Evolutionary conservation across 37 sponge, comb jelly and placozoan species (phyloP).

Genomic region (Theonella swinhoei): DNA sequence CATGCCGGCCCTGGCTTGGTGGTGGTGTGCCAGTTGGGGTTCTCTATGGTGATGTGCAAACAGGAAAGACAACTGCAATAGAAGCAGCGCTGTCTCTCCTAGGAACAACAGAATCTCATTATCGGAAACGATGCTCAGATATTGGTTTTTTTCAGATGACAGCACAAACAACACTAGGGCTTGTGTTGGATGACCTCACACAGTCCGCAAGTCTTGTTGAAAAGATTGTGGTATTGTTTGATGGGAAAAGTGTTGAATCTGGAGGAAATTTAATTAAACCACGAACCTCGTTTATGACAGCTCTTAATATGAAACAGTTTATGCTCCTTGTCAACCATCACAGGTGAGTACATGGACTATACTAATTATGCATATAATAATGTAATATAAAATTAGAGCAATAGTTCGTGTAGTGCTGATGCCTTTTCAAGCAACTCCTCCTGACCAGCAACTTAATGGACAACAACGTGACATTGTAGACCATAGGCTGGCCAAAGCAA

Average conservation of each 20-base stretch:
- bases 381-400: not conserved
- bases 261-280: not conserved
- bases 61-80: not conserved
- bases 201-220: not conserved
- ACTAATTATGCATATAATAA: not conserved
- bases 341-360: not conserved
- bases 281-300: not conserved
- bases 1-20: too few species aligned
- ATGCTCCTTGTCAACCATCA: not conserved
- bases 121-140: not conserved
- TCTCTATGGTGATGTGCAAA: not conserved
- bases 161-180: not conserved
- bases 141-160: not conserved
- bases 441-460: not conserved
- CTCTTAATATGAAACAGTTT: not conserved
- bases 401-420: not conserved
- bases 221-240: conserved; percentile 1
- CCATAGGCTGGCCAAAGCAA: not conserved
- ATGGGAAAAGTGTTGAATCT: not conserved
- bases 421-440: not conserved
- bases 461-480: not conserved
- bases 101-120: not conserved
- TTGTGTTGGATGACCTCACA: not conserved
- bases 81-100: not conserved
- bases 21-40: not conserved